Evolutionary conservation across 1,140 invertebrate species (phyloP), one percentile per base, ranked within the genome.

Genomic region (Bombus sylvicola): DNA sequence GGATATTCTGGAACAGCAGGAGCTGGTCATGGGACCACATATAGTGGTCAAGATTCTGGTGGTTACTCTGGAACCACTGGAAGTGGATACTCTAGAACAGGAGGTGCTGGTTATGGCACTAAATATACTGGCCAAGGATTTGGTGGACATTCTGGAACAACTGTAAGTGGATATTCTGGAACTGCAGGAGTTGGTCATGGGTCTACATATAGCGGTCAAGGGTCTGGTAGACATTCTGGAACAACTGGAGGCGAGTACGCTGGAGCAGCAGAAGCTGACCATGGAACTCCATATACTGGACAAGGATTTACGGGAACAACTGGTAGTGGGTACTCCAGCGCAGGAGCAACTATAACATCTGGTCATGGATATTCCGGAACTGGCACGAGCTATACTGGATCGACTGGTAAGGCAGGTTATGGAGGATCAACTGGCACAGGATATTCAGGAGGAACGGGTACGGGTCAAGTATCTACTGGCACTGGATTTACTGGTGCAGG

Each of bases 351-450:
- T 53, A 18, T 22, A 53, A 53, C 47, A 22, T 53, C 64, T 37
- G n/a, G 15, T 66, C n/a, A 31, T 66, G 64, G 64, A 66, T 66
- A 34, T 66, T 34, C 64, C 9, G 64, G 15, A 66, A 22, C 31
- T 66, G 31, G 64, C 31, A 34, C 31, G 9, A 66, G 62, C 34
- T 76, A 88, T 25, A 64, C 62, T 34, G 72, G 15, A 37, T 34
- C 43, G 18, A 53, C 47, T 53, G 47, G 47, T 53, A 53, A 53
- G 9, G 69, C 57, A n/a, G 66, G 28, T 39, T 62, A 73, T 28
- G 47, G 78, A 31, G 68, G 87, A 68, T 71, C 53, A 31, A 6
- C 18, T 22, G 71, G 84, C 0, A 62, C 68, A 34, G 81, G 72
- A 62, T 77, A 85, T 39, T 47, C 31, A 68, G 28, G 69, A 59